phyloP scores from a whole-genome alignment of 2,797 vertebrate genomes.

The Pseudochaenichthys georgianus region DNA sequence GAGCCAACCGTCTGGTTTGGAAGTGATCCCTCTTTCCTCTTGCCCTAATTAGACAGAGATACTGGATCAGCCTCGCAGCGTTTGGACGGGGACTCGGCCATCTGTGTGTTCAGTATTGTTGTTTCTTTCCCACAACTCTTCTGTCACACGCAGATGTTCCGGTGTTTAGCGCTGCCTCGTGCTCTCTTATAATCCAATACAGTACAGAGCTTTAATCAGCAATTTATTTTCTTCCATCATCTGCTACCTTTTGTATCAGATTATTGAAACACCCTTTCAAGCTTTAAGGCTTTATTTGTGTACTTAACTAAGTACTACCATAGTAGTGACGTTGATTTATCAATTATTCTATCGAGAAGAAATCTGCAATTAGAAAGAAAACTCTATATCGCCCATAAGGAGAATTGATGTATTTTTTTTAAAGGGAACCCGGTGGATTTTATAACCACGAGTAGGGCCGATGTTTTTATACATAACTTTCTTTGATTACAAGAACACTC shows the following conservation, averaged over 20 bases:
- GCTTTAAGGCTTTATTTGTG: not conserved
- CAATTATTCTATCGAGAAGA: not conserved
- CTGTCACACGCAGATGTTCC: conserved; percentile 39
- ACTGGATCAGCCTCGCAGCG: conserved; percentile 67
- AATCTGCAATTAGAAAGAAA: not conserved
- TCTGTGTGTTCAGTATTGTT: conserved; percentile 69
- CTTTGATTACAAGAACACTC: not conserved
- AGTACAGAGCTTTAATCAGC: not conserved
- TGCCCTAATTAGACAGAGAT: conserved; percentile 62
- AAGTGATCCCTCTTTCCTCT: conserved; percentile 54
- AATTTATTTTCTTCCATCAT: not conserved
- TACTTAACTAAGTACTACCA: not conserved
- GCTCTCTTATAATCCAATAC: conserved; percentile 20
- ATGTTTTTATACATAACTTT: not conserved
- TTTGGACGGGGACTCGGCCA: conserved; percentile 72
- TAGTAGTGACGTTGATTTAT: not conserved
- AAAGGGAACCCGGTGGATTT: not conserved
- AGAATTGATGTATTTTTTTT: not conserved
- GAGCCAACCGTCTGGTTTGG: conserved; percentile 61
- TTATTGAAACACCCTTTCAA: not conserved
- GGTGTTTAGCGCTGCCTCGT: conserved; percentile 19
- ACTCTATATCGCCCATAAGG: too few species aligned
- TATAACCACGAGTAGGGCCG: not conserved
- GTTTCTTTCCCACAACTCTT: conserved; percentile 49
- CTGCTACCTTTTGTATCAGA: not conserved